A percentile compares a stretch with the other conserved stretches of the same genome.
Conservation (phyloP, 2,888 invertebrate species). For the Zelleria hepariella region DNA sequence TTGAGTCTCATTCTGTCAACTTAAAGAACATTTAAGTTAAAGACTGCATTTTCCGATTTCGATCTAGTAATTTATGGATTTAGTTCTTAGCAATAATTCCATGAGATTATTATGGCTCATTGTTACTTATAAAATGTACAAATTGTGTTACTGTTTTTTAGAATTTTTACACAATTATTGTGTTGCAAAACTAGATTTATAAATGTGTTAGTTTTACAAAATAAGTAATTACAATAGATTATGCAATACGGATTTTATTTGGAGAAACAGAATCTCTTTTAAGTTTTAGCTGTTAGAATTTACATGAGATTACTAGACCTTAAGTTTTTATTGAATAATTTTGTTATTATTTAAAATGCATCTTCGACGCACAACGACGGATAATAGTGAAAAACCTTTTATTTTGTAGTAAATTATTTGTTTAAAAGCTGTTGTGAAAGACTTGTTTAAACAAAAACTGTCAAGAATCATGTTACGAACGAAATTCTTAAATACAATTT, state of each 20-base stretch:
- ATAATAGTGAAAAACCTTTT: conserved; percentile 36
- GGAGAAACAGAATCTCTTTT: conserved; percentile 42
- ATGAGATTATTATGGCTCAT: conserved; percentile 49
- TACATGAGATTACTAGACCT: conserved; percentile 60
- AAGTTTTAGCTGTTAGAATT: conserved; percentile 37
- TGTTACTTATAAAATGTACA: conserved; percentile 32
- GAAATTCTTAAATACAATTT: conserved; percentile 56
- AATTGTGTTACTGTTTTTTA: conserved; percentile 40
- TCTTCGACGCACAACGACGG: conserved; percentile 51
- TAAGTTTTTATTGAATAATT: conserved; percentile 39
- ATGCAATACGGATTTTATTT: background rate
- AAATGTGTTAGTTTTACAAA: background rate
- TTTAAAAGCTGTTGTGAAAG: conserved; percentile 40
- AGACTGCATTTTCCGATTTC: background rate
- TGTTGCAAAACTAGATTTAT: background rate
- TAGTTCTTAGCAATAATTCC: background rate
- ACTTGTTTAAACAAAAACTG: conserved; percentile 39
- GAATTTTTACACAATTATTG: conserved; percentile 56
- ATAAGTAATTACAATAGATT: background rate
- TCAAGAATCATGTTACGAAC: conserved; percentile 45
- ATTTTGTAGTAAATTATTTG: conserved; percentile 66
- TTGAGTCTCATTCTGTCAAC: background rate
- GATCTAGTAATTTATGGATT: background rate
- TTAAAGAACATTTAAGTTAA: background rate
- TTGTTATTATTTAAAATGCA: conserved; percentile 47